Evolutionary conservation across 2,113 vertebrate species (phyloP), one percentile per base, ranked within the genome.

Genomic region (Oryzias woworae): DNA sequence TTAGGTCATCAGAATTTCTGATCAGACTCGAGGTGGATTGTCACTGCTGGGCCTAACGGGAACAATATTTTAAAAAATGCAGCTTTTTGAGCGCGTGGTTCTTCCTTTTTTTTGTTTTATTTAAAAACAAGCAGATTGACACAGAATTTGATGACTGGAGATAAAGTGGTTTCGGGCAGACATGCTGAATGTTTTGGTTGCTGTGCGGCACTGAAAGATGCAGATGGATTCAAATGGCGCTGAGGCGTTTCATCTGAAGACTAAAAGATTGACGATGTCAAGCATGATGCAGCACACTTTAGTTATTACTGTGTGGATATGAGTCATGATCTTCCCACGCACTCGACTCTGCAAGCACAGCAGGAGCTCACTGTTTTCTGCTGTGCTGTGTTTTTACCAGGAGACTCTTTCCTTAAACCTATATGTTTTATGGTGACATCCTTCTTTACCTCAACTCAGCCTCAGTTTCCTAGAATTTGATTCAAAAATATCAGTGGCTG

Each of bases 311-410:
- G 60, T 89, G 64, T 83, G 53, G 68, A 51, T 79, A 84, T 90
- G 87, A 89, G 78, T 90, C 87, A 85, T 23, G 1, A 22, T 70
- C 84, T 83, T 85, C 85, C 84, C 88, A 85, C 78, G 1, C 82
- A 78, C 69, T 47, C 58, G 49, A 76, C 43, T 42, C 14, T 69
- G 69, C 64, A 66, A 62, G 70, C 73, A 76, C 67, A 62, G 57
- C 36, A 71, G 70, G 69, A 50, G 55, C 54, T 50, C 50, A 18
- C 53, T 52, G 26, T 53, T 58, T 56, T 78, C 54, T 50, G 17
- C 58, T 53, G 16, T 20, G 42, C 52, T 59, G 47, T 53, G 28
- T 71, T 72, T 46, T 36, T 12, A 36, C 36, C 56, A 66, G 43
- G 46, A 51, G 62, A 59, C 73, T 51, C 48, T 55, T 53, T 61